A percentile compares a stretch with the other conserved stretches of the same genome.
Conservation (phyloP, 2,113 vertebrate species). For the Crocuta crocuta region DNA sequence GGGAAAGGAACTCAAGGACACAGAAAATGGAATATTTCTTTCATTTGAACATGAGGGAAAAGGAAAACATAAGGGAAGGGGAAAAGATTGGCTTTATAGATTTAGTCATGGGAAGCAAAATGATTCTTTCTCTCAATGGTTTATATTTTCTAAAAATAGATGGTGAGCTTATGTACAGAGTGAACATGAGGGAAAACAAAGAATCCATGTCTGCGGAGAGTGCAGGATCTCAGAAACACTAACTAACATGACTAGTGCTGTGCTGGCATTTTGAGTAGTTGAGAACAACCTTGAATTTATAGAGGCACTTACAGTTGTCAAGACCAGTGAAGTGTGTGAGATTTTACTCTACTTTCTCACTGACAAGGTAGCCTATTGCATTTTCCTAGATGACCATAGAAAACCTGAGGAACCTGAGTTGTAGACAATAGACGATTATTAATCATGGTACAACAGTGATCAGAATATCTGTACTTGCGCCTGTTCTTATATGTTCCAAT, state of each 20-base stretch:
- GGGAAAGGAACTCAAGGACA: not conserved
- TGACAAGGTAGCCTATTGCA: not conserved
- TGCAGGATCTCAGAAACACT: not conserved
- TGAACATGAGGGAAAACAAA: not conserved
- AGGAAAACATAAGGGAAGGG: not conserved
- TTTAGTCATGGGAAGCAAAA: not conserved
- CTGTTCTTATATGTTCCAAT: not conserved
- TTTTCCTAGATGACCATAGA: not conserved
- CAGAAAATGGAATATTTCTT: not conserved
- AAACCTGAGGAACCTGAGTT: not conserved
- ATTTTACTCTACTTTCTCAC: not conserved
- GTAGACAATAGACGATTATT: conserved; percentile 13
- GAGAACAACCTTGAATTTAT: not conserved
- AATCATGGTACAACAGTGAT: not conserved
- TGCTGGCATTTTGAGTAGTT: not conserved
- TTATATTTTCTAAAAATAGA: conserved; percentile 37
- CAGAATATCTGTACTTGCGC: not conserved
- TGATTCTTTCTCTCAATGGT: not conserved
- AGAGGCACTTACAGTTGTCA: not conserved
- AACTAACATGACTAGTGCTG: not conserved
- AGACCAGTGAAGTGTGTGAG: not conserved
- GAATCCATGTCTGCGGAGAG: not conserved
- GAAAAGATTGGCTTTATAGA: not conserved
- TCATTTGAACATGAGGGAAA: not conserved
- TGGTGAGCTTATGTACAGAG: not conserved